These are phyloP conservation scores for Desmodus rotundus DNA, from an alignment of 2,113 vertebrate genomes.

Conservation along the genomic window DNA sequence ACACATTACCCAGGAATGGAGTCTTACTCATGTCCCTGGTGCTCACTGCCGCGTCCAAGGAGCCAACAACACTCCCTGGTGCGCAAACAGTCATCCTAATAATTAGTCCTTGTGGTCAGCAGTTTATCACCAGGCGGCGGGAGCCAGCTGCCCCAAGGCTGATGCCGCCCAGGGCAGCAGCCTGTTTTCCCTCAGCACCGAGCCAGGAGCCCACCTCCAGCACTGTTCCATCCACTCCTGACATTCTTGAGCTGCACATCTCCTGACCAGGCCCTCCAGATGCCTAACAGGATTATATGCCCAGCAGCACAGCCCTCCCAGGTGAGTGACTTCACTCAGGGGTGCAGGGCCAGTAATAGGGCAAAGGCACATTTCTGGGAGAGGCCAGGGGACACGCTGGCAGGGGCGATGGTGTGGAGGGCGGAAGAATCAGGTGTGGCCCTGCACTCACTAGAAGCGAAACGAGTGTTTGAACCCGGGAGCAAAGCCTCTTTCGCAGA, in stretches of 20 bases:
- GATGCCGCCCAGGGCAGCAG: background rate
- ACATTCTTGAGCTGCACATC: constrained; percentile 57
- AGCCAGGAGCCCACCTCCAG: background rate
- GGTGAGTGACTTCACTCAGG: background rate
- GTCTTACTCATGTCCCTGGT: background rate
- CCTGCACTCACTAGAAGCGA: background rate
- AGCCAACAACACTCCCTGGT: background rate
- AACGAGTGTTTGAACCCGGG: background rate
- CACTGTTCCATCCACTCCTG: background rate
- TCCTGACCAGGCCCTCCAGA: constrained; percentile 44
- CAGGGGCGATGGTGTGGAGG: no score
- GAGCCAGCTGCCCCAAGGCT: background rate
- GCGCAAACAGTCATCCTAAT: background rate
- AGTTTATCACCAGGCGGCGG: background rate
- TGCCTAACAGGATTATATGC: constrained; percentile 55
- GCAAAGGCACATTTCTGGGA: background rate
- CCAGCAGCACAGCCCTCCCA: constrained; percentile 12
- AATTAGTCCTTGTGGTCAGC: background rate
- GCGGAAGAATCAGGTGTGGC: background rate
- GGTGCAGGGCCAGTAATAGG: background rate
- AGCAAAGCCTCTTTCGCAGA: background rate
- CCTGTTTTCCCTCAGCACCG: background rate
- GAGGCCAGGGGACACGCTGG: background rate
- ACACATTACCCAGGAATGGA: background rate
- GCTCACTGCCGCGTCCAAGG: background rate